Evolutionary conservation across 2,888 invertebrate species (phyloP).

Genomic region (Pristionchus mayeri): DNA sequence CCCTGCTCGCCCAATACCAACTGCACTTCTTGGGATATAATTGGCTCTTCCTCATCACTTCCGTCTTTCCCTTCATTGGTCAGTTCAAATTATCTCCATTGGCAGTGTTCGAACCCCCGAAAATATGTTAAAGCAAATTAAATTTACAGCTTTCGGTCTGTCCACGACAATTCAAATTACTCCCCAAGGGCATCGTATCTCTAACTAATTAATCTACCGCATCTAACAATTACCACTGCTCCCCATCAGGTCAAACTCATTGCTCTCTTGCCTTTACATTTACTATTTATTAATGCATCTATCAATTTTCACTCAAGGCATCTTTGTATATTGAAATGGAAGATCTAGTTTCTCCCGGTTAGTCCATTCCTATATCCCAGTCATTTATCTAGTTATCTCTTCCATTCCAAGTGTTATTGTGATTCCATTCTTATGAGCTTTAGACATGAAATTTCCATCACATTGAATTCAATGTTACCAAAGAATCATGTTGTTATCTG

Average conservation of each 20-base stretch:
- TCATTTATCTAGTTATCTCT: constrained; percentile 1
- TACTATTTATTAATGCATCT: background rate
- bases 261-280: background rate
- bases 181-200: constrained; percentile 68
- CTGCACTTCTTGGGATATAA: constrained; percentile 70
- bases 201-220: background rate
- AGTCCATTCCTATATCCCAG: background rate
- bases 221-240: background rate
- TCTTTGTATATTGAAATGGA: constrained; percentile 14
- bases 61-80: constrained; percentile 72
- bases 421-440: constrained; percentile 29
- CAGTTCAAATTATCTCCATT: background rate
- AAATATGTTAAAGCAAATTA: too few relatives aligned
- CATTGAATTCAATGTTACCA: constrained; percentile 30
- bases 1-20: constrained; percentile 68
- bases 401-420: constrained; percentile 31
- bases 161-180: constrained; percentile 70
- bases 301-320: constrained; percentile 25
- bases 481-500: constrained; percentile 13
- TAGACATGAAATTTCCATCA: background rate
- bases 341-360: background rate
- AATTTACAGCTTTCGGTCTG: constrained; percentile 67
- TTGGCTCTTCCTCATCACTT: constrained; percentile 71
- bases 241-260: background rate
- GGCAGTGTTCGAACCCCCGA: too few relatives aligned